These are phyloP conservation scores for Drosophila heteroneura DNA, from an alignment of 2,888 invertebrate genomes.

Conservation along the genomic window DNA sequence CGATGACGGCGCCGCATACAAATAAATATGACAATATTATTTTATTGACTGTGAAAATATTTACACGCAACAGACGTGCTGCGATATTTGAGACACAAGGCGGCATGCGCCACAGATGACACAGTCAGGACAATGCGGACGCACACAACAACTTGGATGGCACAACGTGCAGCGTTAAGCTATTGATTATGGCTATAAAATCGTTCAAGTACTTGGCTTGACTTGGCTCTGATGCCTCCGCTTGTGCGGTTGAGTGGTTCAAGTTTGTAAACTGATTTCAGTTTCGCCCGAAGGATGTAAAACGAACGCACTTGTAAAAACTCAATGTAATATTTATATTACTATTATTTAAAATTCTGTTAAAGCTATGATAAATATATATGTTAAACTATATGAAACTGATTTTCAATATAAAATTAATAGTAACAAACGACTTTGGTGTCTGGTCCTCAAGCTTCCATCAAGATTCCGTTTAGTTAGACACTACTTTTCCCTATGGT, in stretches of 20 bases:
- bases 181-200: slow-evolving; percentile 69
- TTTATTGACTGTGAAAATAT: slow-evolving; percentile 82
- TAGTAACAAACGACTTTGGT: not conserved
- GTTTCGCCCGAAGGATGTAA: not conserved
- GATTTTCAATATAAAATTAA: not conserved
- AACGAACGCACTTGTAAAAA: not conserved
- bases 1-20: slow-evolving; percentile 40
- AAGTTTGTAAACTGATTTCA: slow-evolving; percentile 8
- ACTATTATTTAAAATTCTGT: not conserved
- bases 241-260: slow-evolving; percentile 19
- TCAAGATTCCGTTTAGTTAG: not conserved
- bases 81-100: slow-evolving; percentile 47
- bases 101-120: slow-evolving; percentile 44
- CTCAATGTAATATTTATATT: not conserved
- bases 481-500: not conserved
- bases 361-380: not conserved
- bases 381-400: not conserved
- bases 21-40: slow-evolving; percentile 81
- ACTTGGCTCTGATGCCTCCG: slow-evolving; percentile 6
- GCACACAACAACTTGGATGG: slow-evolving; percentile 2
- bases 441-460: too few species aligned
- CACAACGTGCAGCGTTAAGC: slow-evolving; percentile 28
- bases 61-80: slow-evolving; percentile 75
- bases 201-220: slow-evolving; percentile 20
- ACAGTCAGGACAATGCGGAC: slow-evolving; percentile 15